Base-by-base conservation (phyloP, 2,113 vertebrate species). In the Tinamus guttatus region DNA sequence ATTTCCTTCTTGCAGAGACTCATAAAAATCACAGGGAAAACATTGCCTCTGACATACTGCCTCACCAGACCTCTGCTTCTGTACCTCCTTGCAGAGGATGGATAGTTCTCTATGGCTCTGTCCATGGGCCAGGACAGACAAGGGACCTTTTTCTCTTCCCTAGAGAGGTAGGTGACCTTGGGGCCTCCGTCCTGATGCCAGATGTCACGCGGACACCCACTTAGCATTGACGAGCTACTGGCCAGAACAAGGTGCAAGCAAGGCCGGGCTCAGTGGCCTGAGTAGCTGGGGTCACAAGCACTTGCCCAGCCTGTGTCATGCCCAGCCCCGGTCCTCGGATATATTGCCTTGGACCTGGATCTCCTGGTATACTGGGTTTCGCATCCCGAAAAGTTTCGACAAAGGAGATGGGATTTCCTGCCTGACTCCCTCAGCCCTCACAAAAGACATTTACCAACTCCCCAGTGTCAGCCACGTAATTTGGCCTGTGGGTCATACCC, bases 1-100 rank as follows among this genome's bases (percentile, higher is more conserved):
- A 96, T 88, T 95, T 96, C 92, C 85, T 94, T 86, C 93, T 95
- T 71, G 51, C 7, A 2, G 58, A 96, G 73, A 60, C 83, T 92
- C 90, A 83, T 95, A 95, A 95, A 95, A 88, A 79, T 81, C 76
- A 62, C 27, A 64, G 60, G 30, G 58, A 86, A 91, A 93, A 73
- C 47, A 64, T 21, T 93, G 65, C 80, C 62, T 90, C 75, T 86
- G 85, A 92, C 65, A 49, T 32, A 78, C 47, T 83, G 47, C 73
- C 1, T 1, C 68, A 47, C 80, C 65, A 92, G 82, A 67, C 47
- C 14, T 59, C 60, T 79, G 0, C 67, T 89, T 80, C 81, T 69
- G 12, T 15, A 85, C 43, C 2, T 74, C 54, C 73, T 71, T 60
- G 58, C 62, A 89, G 82, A 83, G 90, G 49, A 65, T 19, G 32